Conservation (phyloP, 1,140 invertebrate genomes). For the Drosophila takahashii region DNA sequence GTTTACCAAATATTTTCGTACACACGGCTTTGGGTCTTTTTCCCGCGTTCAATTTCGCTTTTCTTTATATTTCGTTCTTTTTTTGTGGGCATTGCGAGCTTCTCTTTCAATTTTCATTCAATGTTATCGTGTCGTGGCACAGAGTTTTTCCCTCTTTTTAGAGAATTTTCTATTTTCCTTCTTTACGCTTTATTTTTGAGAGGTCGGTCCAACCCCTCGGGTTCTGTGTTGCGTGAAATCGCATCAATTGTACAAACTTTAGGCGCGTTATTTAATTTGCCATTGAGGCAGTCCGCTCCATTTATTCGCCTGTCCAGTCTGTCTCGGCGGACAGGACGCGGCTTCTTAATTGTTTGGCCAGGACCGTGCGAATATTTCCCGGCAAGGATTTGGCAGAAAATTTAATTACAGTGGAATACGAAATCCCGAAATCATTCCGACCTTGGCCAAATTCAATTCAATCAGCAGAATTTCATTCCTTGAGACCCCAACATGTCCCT, state of each 20-base stretch:
- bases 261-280: slow-evolving; percentile 82
- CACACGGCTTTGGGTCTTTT: slow-evolving; percentile 19
- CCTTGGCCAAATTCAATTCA: slow-evolving; percentile 74
- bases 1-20: slow-evolving; percentile 42
- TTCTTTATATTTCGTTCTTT: slow-evolving; percentile 39
- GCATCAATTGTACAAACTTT: slow-evolving; percentile 83
- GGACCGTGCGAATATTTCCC: slow-evolving; percentile 25
- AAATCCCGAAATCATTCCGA: slow-evolving; percentile 65
- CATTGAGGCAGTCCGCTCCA: slow-evolving; percentile 79
- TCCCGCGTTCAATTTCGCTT: slow-evolving; percentile 44
- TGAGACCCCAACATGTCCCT: slow-evolving; percentile 29
- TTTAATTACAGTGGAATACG: slow-evolving; percentile 57
- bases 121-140: slow-evolving; percentile 32
- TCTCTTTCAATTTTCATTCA: slow-evolving; percentile 69
- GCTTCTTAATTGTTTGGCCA: slow-evolving; percentile 44
- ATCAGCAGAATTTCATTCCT: slow-evolving; percentile 58
- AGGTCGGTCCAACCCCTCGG: slow-evolving; percentile 41
- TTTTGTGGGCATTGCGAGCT: slow-evolving; percentile 24
- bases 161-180: slow-evolving; percentile 34
- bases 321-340: slow-evolving; percentile 1
- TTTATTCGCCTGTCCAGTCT: slow-evolving; percentile 63
- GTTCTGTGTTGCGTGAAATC: slow-evolving; percentile 75
- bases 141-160: slow-evolving; percentile 22
- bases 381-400: slow-evolving; percentile 54
- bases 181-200: slow-evolving; percentile 32